phyloP scores from a whole-genome alignment of 2,113 vertebrate species.

The Microtus oregoni region DNA sequence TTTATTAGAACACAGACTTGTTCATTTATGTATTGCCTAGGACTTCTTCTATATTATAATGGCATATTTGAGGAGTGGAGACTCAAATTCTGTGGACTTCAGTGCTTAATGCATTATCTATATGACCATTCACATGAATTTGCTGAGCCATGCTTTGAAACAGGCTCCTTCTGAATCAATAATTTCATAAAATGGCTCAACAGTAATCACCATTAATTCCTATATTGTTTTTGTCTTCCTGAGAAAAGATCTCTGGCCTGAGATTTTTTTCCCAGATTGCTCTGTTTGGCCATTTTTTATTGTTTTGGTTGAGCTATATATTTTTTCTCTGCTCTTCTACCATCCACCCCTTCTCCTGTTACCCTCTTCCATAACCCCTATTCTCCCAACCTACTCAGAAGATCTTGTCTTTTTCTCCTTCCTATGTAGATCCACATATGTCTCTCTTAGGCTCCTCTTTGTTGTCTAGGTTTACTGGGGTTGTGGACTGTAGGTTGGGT shows the following conservation, averaged over 20 bases:
- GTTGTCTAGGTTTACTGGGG: no score
- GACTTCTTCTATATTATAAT: not conserved
- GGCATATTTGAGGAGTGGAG: not conserved
- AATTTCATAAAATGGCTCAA: not conserved
- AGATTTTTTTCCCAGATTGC: no score
- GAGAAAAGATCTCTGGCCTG: not conserved
- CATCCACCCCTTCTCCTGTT: no score
- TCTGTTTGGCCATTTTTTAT: no score
- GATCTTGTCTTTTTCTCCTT: no score
- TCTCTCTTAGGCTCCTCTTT: no score
- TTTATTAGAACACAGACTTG: not conserved
- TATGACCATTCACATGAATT: not conserved
- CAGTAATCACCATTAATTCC: not conserved
- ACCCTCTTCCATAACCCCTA: no score
- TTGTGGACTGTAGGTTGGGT: no score
- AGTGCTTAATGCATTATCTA: constrained; percentile 1
- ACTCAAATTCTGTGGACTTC: not conserved
- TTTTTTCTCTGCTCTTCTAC: no score
- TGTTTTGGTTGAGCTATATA: no score
- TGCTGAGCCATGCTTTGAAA: not conserved
- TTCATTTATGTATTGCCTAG: not conserved
- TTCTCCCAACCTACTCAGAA: no score
- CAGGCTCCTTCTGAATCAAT: not conserved
- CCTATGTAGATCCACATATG: no score
- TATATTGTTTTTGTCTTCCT: not conserved